Percentiles rank a stretch among this genome's conserved stretches.
phyloP scores from a whole-genome alignment of 2,113 vertebrate species.

The Vireo altiloquus region DNA sequence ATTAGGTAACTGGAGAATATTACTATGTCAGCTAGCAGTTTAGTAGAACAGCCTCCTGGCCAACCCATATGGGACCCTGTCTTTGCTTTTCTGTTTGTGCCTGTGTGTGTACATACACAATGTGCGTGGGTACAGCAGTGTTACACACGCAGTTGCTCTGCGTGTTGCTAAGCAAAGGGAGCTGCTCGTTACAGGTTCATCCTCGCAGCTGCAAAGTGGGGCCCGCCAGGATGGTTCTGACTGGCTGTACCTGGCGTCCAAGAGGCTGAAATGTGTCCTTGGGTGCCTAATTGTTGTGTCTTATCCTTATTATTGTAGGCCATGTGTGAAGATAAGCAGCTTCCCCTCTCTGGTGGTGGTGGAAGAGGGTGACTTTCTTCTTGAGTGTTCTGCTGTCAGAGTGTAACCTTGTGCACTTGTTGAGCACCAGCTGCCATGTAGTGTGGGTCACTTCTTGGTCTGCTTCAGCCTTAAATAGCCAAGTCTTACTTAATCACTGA shows the following conservation, averaged over 20 bases:
- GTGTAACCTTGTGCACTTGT: neutral
- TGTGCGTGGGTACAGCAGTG: neutral
- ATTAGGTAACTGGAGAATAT: conserved; percentile 13
- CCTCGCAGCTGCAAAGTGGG: neutral
- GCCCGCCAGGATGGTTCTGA: neutral
- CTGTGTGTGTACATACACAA: neutral
- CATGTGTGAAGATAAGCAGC: neutral
- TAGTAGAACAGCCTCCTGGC: neutral
- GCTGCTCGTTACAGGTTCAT: neutral
- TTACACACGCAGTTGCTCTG: neutral
- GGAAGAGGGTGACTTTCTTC: neutral
- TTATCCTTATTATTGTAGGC: neutral
- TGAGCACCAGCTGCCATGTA: neutral
- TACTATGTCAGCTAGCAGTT: neutral
- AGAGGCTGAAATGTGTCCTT: neutral
- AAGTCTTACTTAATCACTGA: neutral
- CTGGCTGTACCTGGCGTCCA: neutral
- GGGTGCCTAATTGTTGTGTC: accelerated
- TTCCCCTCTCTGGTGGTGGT: neutral
- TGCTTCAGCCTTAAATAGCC: neutral
- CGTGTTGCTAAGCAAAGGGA: neutral
- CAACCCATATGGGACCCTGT: neutral
- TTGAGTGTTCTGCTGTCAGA: neutral
- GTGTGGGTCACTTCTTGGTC: neutral
- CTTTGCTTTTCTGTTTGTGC: neutral